Conservation (phyloP, 2,113 vertebrate genomes). For the Platysteira castanea region DNA sequence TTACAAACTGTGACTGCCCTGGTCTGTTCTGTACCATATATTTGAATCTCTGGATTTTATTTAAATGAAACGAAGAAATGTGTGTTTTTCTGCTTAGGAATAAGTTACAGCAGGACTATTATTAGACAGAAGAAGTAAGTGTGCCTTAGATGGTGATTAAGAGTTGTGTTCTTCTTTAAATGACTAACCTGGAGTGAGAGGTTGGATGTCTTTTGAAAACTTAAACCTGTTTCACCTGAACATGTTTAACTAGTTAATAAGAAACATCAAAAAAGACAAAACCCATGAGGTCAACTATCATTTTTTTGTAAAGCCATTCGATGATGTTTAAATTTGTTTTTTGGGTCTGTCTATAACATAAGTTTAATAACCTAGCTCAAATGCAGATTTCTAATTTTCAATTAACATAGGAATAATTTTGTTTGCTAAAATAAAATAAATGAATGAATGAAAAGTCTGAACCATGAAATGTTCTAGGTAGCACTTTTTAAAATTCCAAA, state of each 20-base stretch:
- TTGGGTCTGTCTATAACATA: slow-evolving; percentile 93
- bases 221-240: slow-evolving; percentile 89
- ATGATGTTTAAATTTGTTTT: slow-evolving; percentile 91
- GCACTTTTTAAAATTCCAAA: slow-evolving; percentile 92
- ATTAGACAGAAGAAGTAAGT: slow-evolving; percentile 78
- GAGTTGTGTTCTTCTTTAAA: slow-evolving; percentile 80
- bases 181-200: slow-evolving; percentile 81
- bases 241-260: slow-evolving; percentile 97
- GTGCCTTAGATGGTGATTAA: slow-evolving; percentile 75
- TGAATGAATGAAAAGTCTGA: slow-evolving; percentile 91
- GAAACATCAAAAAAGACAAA: slow-evolving; percentile 86
- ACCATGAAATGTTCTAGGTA: slow-evolving; percentile 92
- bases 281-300: slow-evolving; percentile 83
- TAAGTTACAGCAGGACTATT: slow-evolving; percentile 68
- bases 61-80: slow-evolving; percentile 60
- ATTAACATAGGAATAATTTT: slow-evolving; percentile 98
- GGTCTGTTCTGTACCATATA: slow-evolving; percentile 35
- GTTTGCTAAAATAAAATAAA: slow-evolving; percentile 98
- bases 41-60: slow-evolving; percentile 64
- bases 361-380: slow-evolving; percentile 93
- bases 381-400: slow-evolving; percentile 90
- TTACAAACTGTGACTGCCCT: slow-evolving; percentile 22
- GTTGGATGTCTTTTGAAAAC: slow-evolving; percentile 86
- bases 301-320: slow-evolving; percentile 87
- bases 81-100: slow-evolving; percentile 70